A percentile compares a stretch with the other conserved stretches of the same genome.
Evolutionary conservation across 2,888 invertebrate species (phyloP).

Genomic region (Trilocha varians): DNA sequence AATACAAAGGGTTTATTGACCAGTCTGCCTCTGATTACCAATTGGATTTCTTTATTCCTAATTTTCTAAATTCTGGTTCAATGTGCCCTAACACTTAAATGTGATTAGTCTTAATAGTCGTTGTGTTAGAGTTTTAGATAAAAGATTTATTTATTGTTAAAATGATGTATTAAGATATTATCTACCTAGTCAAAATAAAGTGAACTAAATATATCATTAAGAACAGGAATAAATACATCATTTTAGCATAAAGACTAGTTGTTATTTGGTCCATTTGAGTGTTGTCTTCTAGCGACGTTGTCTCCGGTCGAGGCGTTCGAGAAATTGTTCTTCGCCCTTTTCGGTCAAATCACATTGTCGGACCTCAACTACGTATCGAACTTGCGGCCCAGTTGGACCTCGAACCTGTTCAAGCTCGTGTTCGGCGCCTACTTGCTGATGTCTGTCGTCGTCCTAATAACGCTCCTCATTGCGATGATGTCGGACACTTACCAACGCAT

Average conservation of each 20-base stretch:
- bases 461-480: constrained; percentile 99
- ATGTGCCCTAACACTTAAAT: constrained; percentile 42
- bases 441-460: constrained; percentile 97
- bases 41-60: not conserved
- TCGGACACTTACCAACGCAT: constrained; percentile 99
- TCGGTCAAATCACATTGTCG: constrained; percentile 92
- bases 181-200: not conserved
- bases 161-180: constrained; percentile 2
- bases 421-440: constrained; percentile 99
- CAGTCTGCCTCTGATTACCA: constrained; percentile 12
- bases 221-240: constrained; percentile 27
- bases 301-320: constrained; percentile 94
- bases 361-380: constrained; percentile 84
- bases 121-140: constrained; percentile 33
- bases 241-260: constrained; percentile 36
- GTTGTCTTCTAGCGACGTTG: constrained; percentile 82
- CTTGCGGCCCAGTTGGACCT: constrained; percentile 85
- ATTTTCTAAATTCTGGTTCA: constrained; percentile 35
- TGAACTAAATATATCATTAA: not conserved
- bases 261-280: constrained; percentile 53
- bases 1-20: constrained; percentile 57
- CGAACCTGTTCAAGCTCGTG: constrained; percentile 90
- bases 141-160: constrained; percentile 43
- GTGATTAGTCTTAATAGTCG: constrained; percentile 43
- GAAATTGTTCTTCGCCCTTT: constrained; percentile 97